Conservation (phyloP, 2,888 invertebrate genomes). For the Caradrina clavipalpis region DNA sequence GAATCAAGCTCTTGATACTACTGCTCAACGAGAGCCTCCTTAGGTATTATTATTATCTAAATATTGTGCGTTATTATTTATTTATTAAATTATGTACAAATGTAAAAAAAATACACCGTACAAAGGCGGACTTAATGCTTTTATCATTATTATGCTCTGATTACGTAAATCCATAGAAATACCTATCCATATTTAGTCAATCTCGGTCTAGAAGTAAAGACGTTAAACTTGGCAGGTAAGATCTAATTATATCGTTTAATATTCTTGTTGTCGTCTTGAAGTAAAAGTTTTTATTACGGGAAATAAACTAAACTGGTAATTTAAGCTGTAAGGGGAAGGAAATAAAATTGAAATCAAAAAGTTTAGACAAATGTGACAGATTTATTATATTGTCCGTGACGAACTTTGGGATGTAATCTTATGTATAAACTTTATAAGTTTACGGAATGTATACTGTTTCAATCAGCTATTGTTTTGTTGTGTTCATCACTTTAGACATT, state of each 20-base stretch:
- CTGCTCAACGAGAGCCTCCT: no score
- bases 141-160: no score
- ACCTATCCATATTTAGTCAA: slow-evolving; percentile 15
- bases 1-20: no score
- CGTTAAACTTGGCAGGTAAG: slow-evolving; percentile 22
- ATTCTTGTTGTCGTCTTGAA: slow-evolving; percentile 28
- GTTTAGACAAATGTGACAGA: slow-evolving; percentile 2
- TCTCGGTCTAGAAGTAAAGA: neutral
- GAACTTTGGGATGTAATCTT: neutral
- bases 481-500: neutral
- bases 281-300: slow-evolving; percentile 33
- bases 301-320: slow-evolving; percentile 39
- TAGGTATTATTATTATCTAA: no score
- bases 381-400: neutral
- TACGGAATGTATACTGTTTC: neutral
- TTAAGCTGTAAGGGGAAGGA: neutral
- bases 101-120: no score
- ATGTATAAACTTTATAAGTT: neutral
- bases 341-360: slow-evolving; percentile 20
- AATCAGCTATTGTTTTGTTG: no score
- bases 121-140: no score
- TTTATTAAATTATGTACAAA: no score
- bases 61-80: no score
- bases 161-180: no score
- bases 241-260: slow-evolving; percentile 31